Evolutionary conservation across 2,888 invertebrate species (phyloP).

Genomic region (Geophilus truncorum): DNA sequence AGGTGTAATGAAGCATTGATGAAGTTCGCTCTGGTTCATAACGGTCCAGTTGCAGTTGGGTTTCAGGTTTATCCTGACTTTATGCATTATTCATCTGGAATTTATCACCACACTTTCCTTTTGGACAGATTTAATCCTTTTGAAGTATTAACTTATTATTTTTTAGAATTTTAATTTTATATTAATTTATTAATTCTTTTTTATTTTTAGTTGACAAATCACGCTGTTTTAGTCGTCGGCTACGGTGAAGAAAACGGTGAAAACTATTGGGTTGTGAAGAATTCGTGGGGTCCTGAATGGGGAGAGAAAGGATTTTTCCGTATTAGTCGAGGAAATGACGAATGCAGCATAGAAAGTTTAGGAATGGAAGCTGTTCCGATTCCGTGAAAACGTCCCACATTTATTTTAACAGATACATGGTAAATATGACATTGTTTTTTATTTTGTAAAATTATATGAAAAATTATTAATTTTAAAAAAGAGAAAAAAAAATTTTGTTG

Average conservation of each 20-base stretch:
- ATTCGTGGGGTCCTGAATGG: conserved; percentile 44
- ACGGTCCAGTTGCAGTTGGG: conserved; percentile 52
- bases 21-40: conserved; percentile 48
- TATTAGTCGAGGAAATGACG: conserved; percentile 42
- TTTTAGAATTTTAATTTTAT: background rate
- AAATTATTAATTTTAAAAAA: no score
- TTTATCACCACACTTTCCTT: conserved; percentile 50
- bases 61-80: conserved; percentile 52
- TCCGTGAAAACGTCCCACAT: conserved; percentile 33
- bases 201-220: conserved; percentile 50
- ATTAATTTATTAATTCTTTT: background rate
- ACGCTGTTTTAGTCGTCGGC: conserved; percentile 53
- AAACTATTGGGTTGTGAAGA: conserved; percentile 43
- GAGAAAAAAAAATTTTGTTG: no score
- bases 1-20: conserved; percentile 52
- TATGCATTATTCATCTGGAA: conserved; percentile 47
- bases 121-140: conserved; percentile 49
- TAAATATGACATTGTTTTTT: no score
- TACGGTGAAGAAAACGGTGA: conserved; percentile 47
- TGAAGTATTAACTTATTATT: conserved; percentile 41
- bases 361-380: conserved; percentile 32
- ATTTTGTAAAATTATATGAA: no score
- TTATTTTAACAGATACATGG: no score
- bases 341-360: conserved; percentile 35
- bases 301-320: conserved; percentile 45